Base-by-base conservation (phyloP, 2,113 vertebrate genomes). In the Empidonax traillii region DNA sequence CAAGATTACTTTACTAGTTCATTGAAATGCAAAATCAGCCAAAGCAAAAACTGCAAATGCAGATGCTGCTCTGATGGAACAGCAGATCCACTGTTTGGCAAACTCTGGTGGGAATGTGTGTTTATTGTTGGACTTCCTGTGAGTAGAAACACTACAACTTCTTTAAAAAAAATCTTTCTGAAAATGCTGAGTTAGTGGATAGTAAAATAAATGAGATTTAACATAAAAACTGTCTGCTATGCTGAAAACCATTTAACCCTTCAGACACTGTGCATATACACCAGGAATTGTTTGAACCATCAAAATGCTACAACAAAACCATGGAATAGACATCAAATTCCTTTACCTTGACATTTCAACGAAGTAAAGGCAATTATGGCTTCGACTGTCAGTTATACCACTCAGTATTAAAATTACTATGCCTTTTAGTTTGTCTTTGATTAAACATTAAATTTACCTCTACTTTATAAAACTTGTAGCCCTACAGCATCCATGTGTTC, bases 401-500 rank as follows among this genome's bases (percentile, higher is more conserved):
- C 51, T 86, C 92, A 93, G 84, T 23, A 78, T 55, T 93, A 96
- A 96, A 97, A 96, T 68, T 85, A 95, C 91, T 88, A 87, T 41
- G 87, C 73, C 95, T 97, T 97, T 94, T 97, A 96, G 78, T 97
- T 98, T 97, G 97, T 93, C 95, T 98, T 97, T 97, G 95, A 98
- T 97, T 97, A 97, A 97, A 98, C 98, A 97, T 96, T 97, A 97
- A 98, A 97, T 97, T 82, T 82, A 85, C 83, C 35, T 96, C 93
- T 93, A 67, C 83, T 97, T 96, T 96, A 96, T 96, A 87, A 87
- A 87, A 96, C 94, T 58, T 83, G 94, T 90, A 94, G 77, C 85
- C 96, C 81, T 76, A 90, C 88, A 97, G 93, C 87, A 96, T 85
- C 66, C 84, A 85, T 83, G 91, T 93, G 35, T 91, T 98, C 96